These are phyloP conservation scores for Eupithecia vulgata DNA, from an alignment of 2,888 invertebrate genomes.

Conservation along the genomic window DNA sequence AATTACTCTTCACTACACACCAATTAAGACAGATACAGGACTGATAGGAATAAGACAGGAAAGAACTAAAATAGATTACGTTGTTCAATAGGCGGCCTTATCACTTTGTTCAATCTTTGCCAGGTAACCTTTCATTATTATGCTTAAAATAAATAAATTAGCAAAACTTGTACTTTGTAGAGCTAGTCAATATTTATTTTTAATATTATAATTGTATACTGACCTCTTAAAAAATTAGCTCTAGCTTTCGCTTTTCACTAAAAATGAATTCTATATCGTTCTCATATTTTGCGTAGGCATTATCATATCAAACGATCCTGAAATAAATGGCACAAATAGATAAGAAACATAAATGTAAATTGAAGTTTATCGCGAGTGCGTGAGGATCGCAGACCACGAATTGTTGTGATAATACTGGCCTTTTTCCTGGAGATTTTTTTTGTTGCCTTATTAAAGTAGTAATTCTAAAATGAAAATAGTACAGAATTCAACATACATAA, in stretches of 20 bases:
- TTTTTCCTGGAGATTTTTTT: neutral
- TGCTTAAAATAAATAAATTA: neutral
- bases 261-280: neutral
- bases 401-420: neutral
- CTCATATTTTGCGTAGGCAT: neutral
- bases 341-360: neutral
- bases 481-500: neutral
- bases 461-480: neutral
- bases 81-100: too few species aligned
- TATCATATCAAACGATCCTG: neutral
- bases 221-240: neutral
- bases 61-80: too few species aligned
- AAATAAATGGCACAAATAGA: conserved; percentile 1
- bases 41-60: too few species aligned
- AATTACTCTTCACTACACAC: too few species aligned
- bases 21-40: too few species aligned
- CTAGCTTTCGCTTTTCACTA: neutral
- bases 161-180: neutral
- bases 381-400: neutral
- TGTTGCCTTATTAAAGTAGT: too few species aligned
- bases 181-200: neutral
- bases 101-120: too few species aligned
- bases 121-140: too few species aligned
- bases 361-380: neutral
- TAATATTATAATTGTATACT: neutral